Evolutionary conservation across 1,140 invertebrate genomes (phyloP).

Genomic region (Trigoniulus corallinus): DNA sequence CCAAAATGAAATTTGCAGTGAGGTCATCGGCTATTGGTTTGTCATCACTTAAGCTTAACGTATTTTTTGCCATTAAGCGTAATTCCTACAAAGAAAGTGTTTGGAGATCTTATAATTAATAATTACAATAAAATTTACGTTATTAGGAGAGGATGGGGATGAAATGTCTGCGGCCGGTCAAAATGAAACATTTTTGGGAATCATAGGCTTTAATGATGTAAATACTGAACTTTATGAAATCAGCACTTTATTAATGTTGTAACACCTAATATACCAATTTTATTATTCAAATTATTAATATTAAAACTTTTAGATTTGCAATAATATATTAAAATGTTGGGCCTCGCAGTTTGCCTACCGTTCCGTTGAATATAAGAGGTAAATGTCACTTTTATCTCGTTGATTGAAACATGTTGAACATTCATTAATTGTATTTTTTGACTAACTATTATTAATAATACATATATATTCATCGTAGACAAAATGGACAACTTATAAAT

Average conservation of each 20-base stretch:
- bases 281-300: too few species aligned
- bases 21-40: conserved; percentile 43
- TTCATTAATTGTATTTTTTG: neutral
- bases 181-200: conserved; percentile 56
- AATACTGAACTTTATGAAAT: neutral
- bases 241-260: neutral
- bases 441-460: neutral
- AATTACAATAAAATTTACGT: neutral
- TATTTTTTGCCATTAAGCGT: too few species aligned
- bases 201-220: conserved; percentile 26
- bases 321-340: conserved; percentile 52
- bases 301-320: conserved; percentile 27
- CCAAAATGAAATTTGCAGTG: conserved; percentile 26
- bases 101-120: neutral
- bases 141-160: conserved; percentile 59
- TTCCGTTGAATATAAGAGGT: conserved; percentile 53
- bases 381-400: conserved; percentile 6
- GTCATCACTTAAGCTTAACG: too few species aligned
- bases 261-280: too few species aligned
- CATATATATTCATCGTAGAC: conserved; percentile 25
- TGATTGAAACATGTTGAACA: neutral
- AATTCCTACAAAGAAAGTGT: neutral
- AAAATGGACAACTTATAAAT: conserved; percentile 43
- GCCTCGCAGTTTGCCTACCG: conserved; percentile 54
- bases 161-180: conserved; percentile 67